Percentiles rank a stretch among this genome's conserved stretches.
Evolutionary conservation across 1,140 invertebrate genomes (phyloP).

Genomic region (Rhizoglyphus robini): DNA sequence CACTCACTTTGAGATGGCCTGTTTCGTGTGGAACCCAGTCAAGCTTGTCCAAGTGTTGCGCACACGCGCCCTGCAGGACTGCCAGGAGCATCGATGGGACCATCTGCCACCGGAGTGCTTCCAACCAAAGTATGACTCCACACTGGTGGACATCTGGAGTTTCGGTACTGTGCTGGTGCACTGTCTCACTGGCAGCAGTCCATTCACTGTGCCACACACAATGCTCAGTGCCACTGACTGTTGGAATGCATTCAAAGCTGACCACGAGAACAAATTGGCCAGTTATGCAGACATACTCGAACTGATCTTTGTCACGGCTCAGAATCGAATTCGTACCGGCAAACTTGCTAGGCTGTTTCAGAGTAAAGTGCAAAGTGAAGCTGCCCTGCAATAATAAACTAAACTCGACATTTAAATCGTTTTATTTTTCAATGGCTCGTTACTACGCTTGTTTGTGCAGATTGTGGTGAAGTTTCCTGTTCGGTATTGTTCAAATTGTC

Average conservation of each 20-base stretch:
- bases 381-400: too few relatives aligned
- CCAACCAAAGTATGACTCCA: background rate
- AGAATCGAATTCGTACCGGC: background rate
- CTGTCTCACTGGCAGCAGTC: background rate
- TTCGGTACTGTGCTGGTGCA: background rate
- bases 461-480: too few relatives aligned
- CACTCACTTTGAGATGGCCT: background rate
- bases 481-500: too few relatives aligned
- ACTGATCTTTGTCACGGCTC: background rate
- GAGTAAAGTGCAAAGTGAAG: too few relatives aligned
- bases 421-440: too few relatives aligned
- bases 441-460: too few relatives aligned
- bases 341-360: too few relatives aligned
- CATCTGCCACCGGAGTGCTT: constrained; percentile 9
- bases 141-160: background rate
- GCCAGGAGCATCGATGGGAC: background rate
- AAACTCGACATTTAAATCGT: too few relatives aligned
- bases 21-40: background rate
- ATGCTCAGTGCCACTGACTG: background rate
- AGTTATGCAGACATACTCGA: background rate
- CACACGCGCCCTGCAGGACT: background rate
- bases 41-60: background rate
- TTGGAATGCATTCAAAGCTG: background rate
- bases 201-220: background rate
- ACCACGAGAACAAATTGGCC: background rate